A percentile compares a stretch with the other conserved stretches of the same genome.
phyloP scores from a whole-genome alignment of 1,140 invertebrate genomes.

The Acyrthosiphon pisum region DNA sequence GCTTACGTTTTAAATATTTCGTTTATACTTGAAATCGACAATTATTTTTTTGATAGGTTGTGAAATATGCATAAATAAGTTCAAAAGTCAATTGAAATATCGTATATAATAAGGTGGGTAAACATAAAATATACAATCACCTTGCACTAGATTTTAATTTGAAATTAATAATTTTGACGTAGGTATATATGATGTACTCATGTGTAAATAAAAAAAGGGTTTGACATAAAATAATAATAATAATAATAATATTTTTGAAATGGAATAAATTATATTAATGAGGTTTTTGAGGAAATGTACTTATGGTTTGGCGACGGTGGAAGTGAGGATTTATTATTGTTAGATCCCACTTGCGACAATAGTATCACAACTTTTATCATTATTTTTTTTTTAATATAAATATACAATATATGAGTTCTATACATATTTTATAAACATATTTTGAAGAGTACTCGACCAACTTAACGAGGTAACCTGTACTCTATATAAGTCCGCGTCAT shows the following conservation, averaged over 20 bases:
- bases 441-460: constrained; percentile 12
- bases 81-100: background rate
- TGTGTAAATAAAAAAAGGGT: background rate
- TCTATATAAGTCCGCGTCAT: background rate
- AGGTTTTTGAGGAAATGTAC: background rate
- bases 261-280: background rate
- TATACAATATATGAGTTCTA: background rate
- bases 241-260: background rate
- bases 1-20: background rate
- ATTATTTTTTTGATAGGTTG: background rate
- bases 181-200: background rate
- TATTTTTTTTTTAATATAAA: background rate
- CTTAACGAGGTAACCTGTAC: background rate
- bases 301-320: background rate
- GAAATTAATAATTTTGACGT: background rate
- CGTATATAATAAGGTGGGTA: background rate
- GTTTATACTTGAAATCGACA: background rate
- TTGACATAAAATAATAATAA: background rate
- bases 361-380: constrained; percentile 16
- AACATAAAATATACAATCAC: background rate
- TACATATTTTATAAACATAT: background rate
- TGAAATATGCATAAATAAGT: no score
- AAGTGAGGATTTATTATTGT: background rate
- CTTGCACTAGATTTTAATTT: background rate
- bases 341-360: background rate